Conservation (phyloP, 2,888 invertebrate genomes). For the Polietes domitor region DNA sequence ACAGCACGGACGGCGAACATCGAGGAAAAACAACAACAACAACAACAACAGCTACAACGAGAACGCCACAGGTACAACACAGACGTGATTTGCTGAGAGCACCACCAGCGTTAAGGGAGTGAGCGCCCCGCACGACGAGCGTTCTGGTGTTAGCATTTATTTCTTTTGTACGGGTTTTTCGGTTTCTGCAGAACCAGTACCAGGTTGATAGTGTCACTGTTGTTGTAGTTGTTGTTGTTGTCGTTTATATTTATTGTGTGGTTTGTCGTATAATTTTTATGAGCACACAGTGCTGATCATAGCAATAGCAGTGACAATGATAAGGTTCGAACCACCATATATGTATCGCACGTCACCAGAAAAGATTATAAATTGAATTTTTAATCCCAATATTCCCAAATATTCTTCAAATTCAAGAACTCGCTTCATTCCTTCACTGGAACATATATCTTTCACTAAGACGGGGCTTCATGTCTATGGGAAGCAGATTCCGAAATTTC, state of each 20-base stretch:
- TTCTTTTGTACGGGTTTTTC: slow-evolving; percentile 2
- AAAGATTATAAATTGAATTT: too few species aligned
- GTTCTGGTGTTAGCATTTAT: slow-evolving; percentile 36
- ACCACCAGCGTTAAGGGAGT: background rate
- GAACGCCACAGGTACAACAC: slow-evolving; percentile 3
- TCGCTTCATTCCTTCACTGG: too few species aligned
- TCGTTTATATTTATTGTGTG: slow-evolving; percentile 35
- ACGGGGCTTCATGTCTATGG: too few species aligned
- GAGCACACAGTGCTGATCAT: background rate
- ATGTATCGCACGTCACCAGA: too few species aligned
- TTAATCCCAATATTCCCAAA: too few species aligned
- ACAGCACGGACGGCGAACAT: background rate
- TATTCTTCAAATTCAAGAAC: too few species aligned
- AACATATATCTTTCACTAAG: too few species aligned
- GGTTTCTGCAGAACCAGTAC: slow-evolving; percentile 44
- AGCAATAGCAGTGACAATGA: background rate
- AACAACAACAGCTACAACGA: background rate
- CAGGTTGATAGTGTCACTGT: slow-evolving; percentile 65
- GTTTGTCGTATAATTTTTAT: slow-evolving; percentile 31
- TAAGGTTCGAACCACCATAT: too few species aligned
- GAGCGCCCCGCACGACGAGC: background rate
- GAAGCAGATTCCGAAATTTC: too few species aligned
- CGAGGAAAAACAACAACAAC: background rate
- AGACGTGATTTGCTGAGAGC: slow-evolving; percentile 15
- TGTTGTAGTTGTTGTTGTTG: slow-evolving; percentile 49